phyloP scores from a whole-genome alignment of 2,888 invertebrate genomes.

The Andricus quercusramuli region DNA sequence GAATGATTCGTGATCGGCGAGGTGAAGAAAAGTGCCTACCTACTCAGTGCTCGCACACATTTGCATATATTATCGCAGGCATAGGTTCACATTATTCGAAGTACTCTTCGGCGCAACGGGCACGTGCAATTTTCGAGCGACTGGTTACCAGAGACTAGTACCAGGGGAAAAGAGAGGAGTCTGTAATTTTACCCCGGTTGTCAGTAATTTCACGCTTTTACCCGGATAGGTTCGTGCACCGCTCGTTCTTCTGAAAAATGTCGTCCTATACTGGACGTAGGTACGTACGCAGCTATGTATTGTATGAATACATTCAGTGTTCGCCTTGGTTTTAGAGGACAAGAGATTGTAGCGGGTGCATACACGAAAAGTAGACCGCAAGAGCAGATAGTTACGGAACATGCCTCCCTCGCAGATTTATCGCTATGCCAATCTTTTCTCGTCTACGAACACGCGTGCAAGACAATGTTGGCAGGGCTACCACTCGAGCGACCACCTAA shows the following conservation, averaged over 20 bases:
- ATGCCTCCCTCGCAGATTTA: conserved; percentile 68
- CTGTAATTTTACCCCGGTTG: conserved; percentile 64
- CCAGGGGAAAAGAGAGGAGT: conserved; percentile 48
- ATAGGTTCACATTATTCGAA: conserved; percentile 61
- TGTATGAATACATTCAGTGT: conserved; percentile 24
- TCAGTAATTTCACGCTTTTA: conserved; percentile 74
- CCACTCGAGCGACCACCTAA: conserved; percentile 21
- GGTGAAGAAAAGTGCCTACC: conserved; percentile 55
- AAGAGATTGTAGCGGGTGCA: conserved; percentile 45
- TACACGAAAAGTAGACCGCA: conserved; percentile 65
- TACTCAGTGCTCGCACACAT: conserved; percentile 44
- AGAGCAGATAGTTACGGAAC: conserved; percentile 72
- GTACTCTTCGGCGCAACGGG: conserved; percentile 60
- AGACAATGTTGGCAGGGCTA: conserved; percentile 17
- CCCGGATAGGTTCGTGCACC: conserved; percentile 64
- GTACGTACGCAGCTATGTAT: not conserved
- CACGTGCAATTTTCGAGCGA: conserved; percentile 67
- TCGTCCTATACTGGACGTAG: conserved; percentile 56
- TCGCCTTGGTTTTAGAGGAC: conserved; percentile 44
- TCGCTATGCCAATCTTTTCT: conserved; percentile 57
- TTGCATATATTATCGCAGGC: conserved; percentile 49
- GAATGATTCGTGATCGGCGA: conserved; percentile 53
- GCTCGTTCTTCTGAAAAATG: conserved; percentile 70
- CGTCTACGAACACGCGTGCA: conserved; percentile 36
- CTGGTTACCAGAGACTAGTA: conserved; percentile 38